phyloP scores from a whole-genome alignment of 2,113 vertebrate genomes.

The Onychostoma macrolepis region DNA sequence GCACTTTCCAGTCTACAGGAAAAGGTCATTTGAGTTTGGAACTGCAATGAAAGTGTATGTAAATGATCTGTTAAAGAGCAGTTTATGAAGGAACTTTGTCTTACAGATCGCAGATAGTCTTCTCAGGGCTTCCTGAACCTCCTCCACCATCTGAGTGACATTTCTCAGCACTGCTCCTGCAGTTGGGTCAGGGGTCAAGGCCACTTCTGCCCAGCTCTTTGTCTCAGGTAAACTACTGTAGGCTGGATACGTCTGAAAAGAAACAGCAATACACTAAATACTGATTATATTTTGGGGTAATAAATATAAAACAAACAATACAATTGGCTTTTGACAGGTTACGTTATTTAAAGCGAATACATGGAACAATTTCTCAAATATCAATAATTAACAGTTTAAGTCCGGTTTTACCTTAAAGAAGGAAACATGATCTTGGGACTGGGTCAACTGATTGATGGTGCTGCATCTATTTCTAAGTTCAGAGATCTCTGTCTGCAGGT shows the following conservation, averaged over 20 bases:
- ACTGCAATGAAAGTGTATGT: neutral
- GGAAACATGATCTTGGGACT: constrained; percentile 64
- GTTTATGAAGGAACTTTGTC: constrained; percentile 39
- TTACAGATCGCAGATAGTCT: constrained; percentile 68
- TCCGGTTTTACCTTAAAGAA: constrained; percentile 68
- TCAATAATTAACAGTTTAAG: too few relatives aligned
- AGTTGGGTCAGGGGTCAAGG: constrained; percentile 63
- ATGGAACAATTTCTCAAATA: too few relatives aligned
- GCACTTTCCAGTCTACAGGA: too few relatives aligned
- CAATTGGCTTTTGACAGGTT: too few relatives aligned
- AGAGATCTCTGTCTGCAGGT: constrained; percentile 69
- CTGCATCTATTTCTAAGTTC: constrained; percentile 65
- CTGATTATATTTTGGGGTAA: neutral
- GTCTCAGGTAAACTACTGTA: constrained; percentile 49
- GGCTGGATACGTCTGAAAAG: constrained; percentile 62
- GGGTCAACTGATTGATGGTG: constrained; percentile 59
- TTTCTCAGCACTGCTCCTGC: constrained; percentile 63
- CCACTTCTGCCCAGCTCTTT: constrained; percentile 65
- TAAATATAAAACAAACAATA: neutral
- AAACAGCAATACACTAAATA: neutral
- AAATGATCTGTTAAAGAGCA: neutral
- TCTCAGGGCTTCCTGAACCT: constrained; percentile 63
- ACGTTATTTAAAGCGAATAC: too few relatives aligned
- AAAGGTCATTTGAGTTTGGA: too few relatives aligned
- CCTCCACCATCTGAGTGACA: constrained; percentile 64